Evolutionary conservation across 2,113 vertebrate genomes (phyloP).

Genomic region (Dinomys branickii): DNA sequence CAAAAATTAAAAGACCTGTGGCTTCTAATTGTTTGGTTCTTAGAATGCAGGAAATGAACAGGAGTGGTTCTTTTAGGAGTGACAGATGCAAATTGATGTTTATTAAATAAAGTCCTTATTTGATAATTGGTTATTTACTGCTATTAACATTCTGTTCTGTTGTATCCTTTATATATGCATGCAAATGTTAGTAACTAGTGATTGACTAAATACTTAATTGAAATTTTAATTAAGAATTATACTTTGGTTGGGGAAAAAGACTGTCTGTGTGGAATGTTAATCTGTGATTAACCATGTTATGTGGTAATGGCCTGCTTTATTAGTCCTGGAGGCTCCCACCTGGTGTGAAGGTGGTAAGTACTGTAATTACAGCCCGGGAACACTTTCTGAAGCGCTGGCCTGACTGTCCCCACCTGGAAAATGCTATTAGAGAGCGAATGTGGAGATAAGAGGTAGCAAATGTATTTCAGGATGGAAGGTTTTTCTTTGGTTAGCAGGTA

Average conservation of each 20-base stretch:
- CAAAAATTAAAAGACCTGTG: background rate
- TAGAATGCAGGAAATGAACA: background rate
- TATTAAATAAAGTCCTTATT: background rate
- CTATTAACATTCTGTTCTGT: constrained; percentile 8
- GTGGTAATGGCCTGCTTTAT: background rate
- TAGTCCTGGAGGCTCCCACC: background rate
- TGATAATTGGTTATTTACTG: background rate
- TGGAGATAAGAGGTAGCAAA: background rate
- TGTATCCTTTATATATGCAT: background rate
- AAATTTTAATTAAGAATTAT: constrained; percentile 40
- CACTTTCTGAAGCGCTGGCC: background rate
- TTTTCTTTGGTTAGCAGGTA: background rate
- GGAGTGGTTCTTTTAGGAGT: background rate
- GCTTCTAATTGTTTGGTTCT: background rate
- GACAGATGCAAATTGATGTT: background rate
- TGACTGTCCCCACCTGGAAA: background rate
- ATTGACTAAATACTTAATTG: background rate
- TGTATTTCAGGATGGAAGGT: background rate
- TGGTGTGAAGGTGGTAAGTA: background rate
- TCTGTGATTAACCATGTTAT: background rate
- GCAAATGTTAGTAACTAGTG: background rate
- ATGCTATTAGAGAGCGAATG: background rate
- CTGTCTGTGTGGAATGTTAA: background rate
- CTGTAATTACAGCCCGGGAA: background rate
- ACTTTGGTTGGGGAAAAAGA: background rate